These are phyloP conservation scores for Diceros bicornis DNA, from an alignment of 2,797 vertebrate genomes.

Conservation along the genomic window DNA sequence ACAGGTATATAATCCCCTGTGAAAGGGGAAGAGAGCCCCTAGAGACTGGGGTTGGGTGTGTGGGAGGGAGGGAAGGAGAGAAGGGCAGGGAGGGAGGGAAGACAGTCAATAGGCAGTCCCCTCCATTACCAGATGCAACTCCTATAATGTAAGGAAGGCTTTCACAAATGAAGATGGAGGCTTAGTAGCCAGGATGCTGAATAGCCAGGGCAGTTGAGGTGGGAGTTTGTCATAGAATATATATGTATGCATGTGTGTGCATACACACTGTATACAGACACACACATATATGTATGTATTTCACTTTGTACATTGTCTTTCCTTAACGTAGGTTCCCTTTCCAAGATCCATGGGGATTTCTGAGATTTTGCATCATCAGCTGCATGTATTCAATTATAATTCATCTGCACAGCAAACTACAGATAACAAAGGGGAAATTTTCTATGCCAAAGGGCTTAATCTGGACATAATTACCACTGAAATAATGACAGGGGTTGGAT, in stretches of 20 bases:
- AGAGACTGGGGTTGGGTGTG: neutral
- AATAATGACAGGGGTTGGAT: neutral
- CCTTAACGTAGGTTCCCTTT: neutral
- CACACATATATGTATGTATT: rapidly evolving
- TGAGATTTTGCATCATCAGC: neutral
- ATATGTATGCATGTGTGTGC: rapidly evolving
- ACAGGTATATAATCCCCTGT: neutral
- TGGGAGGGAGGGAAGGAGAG: neutral
- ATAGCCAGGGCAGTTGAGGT: rapidly evolving
- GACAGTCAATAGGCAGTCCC: neutral
- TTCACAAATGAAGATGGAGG: rapidly evolving
- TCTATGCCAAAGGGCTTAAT: neutral
- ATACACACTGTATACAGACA: neutral
- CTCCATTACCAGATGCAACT: neutral
- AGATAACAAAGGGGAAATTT: too few relatives aligned
- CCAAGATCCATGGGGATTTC: neutral
- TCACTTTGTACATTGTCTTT: neutral
- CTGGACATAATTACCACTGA: neutral
- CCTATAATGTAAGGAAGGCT: neutral
- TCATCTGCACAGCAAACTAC: neutral
- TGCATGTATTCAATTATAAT: too few relatives aligned
- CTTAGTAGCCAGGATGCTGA: neutral
- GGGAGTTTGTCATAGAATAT: neutral
- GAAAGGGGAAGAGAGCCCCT: neutral
- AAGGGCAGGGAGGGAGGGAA: neutral